Base-by-base conservation (phyloP, 1,140 invertebrate species). In the Zaprionus davidi region DNA sequence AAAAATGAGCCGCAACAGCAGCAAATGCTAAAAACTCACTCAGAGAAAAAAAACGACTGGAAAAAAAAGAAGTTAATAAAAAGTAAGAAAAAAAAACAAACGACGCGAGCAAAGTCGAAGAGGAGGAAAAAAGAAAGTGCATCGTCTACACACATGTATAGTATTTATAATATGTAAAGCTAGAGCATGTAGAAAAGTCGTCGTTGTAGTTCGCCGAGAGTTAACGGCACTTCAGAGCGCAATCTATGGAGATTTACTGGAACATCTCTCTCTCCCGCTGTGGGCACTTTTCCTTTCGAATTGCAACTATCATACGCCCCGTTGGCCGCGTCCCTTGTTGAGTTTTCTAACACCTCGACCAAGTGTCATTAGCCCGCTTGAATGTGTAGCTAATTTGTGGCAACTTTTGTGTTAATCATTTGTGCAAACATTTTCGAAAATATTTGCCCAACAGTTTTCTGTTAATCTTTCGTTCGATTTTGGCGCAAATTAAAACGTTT, bases 181-280 rank as follows among this genome's bases (percentile, higher is more conserved):
- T 53, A 36, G 66, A 62, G 71, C 59, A 28, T 38, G 20, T 24
- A 67, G 20, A n/a, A 26, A 28, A 15, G 51, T 5, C 9, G 5
- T 34, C 70, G 53, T 55, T 75, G 53, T 59, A 34, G 66, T 46
- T 71, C 66, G 69, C 44, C 70, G 67, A 46, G 58, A 64, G 67
- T 59, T 75, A 75, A 64, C 72, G 72, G 72, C 72, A 71, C 72
- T 75, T 74, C 5, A 74, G 57, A 56, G 58, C 55, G 60, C 49
- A 55, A 76, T 76, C 75, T 79, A 70, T 64, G 78, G 59, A 76
- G 80, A 88, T 80, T 78, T 88, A 71, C 64, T 68, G 62, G 49
- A 56, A 63, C 66, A 57, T 31, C 28, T 9, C 12, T 13, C 13
- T 34, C 1, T 2, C 24, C 2, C 24, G 36, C 36, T 15, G 28